Base-by-base conservation (phyloP, 2,113 vertebrate genomes). In the Psettodes erumei region DNA sequence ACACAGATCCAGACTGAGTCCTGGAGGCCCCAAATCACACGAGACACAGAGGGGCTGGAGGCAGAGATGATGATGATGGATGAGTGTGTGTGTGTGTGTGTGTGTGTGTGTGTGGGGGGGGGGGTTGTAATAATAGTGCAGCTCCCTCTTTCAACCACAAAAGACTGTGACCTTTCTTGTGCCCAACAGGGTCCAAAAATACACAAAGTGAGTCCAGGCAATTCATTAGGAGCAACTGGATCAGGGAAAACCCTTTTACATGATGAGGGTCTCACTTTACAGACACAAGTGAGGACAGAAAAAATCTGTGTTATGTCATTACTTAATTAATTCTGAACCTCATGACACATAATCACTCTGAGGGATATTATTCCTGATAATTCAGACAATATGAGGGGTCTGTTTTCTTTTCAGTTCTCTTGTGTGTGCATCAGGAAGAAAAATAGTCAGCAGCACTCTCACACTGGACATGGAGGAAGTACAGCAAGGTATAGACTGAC, bases 131-230 rank as follows among this genome's bases (percentile, higher is more conserved):
- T 56, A 58, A 62, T 6, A 15, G 48, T 58, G 37, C 74, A 30
- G 43, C 59, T 66, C 62, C n/a, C 50, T 61, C 63, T 42, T 43
- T 18, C 66, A 70, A 66, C 61, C 64, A 71, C 19, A 79, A 84
- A 81, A 53, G 43, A 48, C 40, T 77, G n/a, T 28, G 63, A 73
- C 64, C 78, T 74, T 48, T 61, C 56, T 62, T 82, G 64, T 32
- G 67, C 5, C 68, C 68, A 8, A 35, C 56, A 61, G 69, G 59
- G 30, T 78, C 84, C 86, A 82, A 86, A 88, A 88, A 87, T 90
- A 87, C 38, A 81, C 75, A 60, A 76, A 72, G 27, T n/a, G 59
- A 64, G 63, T 66, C 45, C 71, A 81, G 79, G 85, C 66, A 73
- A 83, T 71, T 71, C 50, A 71, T 71, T 67, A 38, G 55, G 43